Conservation (phyloP, 1,140 invertebrate genomes). For the Lethrus apterus region DNA sequence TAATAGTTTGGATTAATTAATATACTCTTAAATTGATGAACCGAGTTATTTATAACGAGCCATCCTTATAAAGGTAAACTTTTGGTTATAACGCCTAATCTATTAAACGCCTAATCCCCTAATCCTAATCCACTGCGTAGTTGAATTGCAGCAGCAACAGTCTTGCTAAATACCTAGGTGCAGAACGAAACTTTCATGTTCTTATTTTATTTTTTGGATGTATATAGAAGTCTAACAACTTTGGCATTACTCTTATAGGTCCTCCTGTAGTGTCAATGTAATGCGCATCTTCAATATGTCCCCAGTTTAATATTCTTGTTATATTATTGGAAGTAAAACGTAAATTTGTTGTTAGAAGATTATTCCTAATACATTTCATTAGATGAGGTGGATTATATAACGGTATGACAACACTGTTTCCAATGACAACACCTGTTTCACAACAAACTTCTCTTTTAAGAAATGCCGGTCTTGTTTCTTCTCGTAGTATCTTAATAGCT, state of each 20-base stretch:
- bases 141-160: conserved; percentile 1
- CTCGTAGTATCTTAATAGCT: conserved; percentile 4
- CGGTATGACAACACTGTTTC: too few species aligned
- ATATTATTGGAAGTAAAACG: conserved; percentile 11
- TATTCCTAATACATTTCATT: conserved; percentile 11
- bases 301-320: conserved; percentile 18
- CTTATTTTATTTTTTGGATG: conserved; percentile 1
- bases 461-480: background rate
- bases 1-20: too few species aligned
- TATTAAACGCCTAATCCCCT: too few species aligned
- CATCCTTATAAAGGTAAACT: too few species aligned
- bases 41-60: too few species aligned
- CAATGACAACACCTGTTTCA: too few species aligned
- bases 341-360: conserved; percentile 17
- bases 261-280: conserved; percentile 3
- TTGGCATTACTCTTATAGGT: conserved; percentile 6
- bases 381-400: conserved; percentile 12
- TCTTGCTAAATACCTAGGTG: conserved; percentile 1
- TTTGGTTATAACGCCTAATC: too few species aligned
- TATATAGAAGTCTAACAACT: conserved; percentile 15
- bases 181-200: conserved; percentile 9
- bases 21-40: too few species aligned
- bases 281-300: conserved; percentile 7
- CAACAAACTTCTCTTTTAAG: background rate
- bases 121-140: too few species aligned